These are phyloP conservation scores for Verasper variegatus DNA, from an alignment of 2,113 vertebrate genomes.

Conservation along the genomic window DNA sequence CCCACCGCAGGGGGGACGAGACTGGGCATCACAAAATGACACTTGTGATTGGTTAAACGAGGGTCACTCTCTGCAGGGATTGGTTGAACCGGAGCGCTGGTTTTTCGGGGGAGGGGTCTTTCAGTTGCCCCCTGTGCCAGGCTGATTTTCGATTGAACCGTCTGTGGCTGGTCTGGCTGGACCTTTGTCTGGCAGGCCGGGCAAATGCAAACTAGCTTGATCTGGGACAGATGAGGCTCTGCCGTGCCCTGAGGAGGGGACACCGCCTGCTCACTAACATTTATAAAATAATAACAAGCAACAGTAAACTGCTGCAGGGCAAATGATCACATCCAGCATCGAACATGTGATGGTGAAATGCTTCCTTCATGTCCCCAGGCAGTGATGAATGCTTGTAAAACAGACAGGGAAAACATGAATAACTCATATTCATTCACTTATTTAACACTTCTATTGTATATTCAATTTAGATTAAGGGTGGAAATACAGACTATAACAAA, in stretches of 20 bases:
- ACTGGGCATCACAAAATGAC: conserved; percentile 6
- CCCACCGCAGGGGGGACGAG: neutral
- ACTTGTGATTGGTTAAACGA: conserved; percentile 26
- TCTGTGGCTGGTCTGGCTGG: conserved; percentile 35
- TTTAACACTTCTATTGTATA: neutral
- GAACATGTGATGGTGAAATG: conserved; percentile 12
- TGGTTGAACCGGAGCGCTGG: neutral
- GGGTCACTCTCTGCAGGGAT: conserved; percentile 14
- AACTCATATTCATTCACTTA: neutral
- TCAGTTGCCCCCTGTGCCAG: conserved; percentile 3
- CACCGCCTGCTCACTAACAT: conserved; percentile 32
- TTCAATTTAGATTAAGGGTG: neutral
- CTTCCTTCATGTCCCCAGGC: neutral
- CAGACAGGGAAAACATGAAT: neutral
- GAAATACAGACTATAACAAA: neutral
- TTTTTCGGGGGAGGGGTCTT: neutral
- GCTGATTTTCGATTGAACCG: conserved; percentile 9
- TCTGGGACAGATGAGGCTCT: conserved; percentile 35
- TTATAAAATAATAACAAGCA: conserved; percentile 33
- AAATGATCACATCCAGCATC: conserved; percentile 5
- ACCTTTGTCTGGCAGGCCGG: conserved; percentile 33
- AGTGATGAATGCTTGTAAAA: neutral
- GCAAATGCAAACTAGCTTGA: conserved; percentile 48
- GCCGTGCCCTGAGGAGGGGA: neutral
- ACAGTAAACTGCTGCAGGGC: conserved; percentile 12